These are phyloP conservation scores for Acromyrmex charruanus DNA, from an alignment of 1,140 invertebrate species.

Conservation along the genomic window DNA sequence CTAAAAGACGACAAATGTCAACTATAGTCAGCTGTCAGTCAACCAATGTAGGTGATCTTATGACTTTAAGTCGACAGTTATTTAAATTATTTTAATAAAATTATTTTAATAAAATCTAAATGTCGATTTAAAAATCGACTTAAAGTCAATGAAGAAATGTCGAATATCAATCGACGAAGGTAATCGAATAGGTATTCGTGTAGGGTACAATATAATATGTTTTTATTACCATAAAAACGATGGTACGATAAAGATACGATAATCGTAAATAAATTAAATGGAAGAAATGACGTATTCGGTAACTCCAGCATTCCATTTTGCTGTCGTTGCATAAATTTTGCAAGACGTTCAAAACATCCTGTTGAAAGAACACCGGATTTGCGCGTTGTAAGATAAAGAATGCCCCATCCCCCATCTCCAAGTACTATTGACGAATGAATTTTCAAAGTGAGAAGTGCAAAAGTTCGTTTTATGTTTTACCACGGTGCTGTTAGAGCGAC, in stretches of 20 bases:
- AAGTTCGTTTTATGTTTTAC: conserved; percentile 56
- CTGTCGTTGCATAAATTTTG: conserved; percentile 38
- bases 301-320: neutral
- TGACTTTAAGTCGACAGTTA: no score
- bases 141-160: no score
- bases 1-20: no score
- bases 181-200: no score
- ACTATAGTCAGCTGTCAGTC: no score
- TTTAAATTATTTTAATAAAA: no score
- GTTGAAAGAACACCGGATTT: conserved; percentile 10
- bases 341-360: conserved; percentile 49
- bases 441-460: conserved; percentile 42
- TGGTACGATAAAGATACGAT: neutral
- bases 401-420: neutral
- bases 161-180: no score
- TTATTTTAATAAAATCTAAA: no score
- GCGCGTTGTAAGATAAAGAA: conserved; percentile 22
- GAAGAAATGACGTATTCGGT: neutral
- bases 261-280: conserved; percentile 5
- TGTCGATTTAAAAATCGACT: no score
- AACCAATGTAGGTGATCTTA: no score
- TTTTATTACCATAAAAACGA: neutral
- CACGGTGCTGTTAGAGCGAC: conserved; percentile 23
- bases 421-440: conserved; percentile 59
- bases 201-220: neutral